Base-by-base conservation (phyloP, 1,140 invertebrate genomes). In the Drosophila repleta region DNA sequence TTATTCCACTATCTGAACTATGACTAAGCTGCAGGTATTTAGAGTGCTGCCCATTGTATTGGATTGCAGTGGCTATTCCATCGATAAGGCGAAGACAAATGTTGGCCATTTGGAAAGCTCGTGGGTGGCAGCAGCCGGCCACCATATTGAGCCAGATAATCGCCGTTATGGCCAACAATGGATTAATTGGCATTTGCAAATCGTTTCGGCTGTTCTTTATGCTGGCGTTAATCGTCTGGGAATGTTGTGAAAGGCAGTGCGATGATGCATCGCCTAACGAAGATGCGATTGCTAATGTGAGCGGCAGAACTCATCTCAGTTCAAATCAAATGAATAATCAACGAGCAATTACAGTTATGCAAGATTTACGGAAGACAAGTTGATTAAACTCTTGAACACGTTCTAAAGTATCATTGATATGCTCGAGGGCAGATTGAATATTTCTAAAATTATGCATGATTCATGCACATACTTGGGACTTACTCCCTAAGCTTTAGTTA, bases 1-100 rank as follows among this genome's bases (percentile, higher is more conserved):
- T 58, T 55, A 20, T 61, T 35, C 10, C 11, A 60, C 45, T 66
- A 67, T 74, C 66, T 70, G 52, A 77, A 71, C 66, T 55, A 79
- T 87, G 82, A 87, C 82, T 88, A 87, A 87, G 69, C 75, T 64
- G 11, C 26, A 62, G 79, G 79, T 72, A 83, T 87, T 87, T 87
- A 83, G 78, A 87, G 82, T 88, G 83, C 79, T 55, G 73, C 37
- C 60, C 18, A 51, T 29, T 64, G 61, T 49, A 51, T 29, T 64
- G 61, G 45, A 53, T 72, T 43, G 58, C 64, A 48, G 21, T 69
- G 37, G 24, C 20, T 29, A 43, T 29, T 17, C 43, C 55, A 80
- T 60, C 65, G 62, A 68, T 80, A 81, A 68, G 66, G n/a, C 45
- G 11, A 72, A 74, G 60, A 69, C 37, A 75, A 72, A 82, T 83